These are phyloP conservation scores for Onychorhynchus coronatus DNA, from an alignment of 2,113 vertebrate genomes.

Conservation along the genomic window DNA sequence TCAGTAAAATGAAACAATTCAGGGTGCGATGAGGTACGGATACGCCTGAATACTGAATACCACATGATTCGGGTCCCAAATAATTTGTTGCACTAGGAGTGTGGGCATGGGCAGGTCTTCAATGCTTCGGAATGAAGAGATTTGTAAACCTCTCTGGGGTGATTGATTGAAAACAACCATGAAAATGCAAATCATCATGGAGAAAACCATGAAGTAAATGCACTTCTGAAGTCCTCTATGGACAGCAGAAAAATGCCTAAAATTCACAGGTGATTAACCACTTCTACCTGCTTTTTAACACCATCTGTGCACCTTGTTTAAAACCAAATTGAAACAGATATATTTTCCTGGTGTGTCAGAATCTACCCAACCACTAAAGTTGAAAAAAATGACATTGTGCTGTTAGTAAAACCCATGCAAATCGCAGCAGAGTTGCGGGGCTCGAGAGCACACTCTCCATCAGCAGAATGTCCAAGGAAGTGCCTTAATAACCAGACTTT, in stretches of 20 bases:
- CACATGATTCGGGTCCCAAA: conserved; percentile 4
- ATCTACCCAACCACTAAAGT: not conserved
- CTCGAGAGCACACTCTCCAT: not conserved
- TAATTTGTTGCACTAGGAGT: conserved; percentile 12
- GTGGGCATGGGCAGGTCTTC: not conserved
- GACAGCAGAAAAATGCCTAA: conserved; percentile 48
- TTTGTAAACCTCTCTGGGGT: not conserved
- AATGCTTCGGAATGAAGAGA: not conserved
- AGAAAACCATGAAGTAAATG: conserved; percentile 20
- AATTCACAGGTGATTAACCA: conserved; percentile 70
- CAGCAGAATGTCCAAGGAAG: not conserved
- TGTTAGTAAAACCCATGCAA: not conserved
- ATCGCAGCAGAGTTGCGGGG: not conserved
- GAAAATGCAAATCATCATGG: conserved; percentile 37
- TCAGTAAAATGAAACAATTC: conserved; percentile 54
- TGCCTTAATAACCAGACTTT: not conserved
- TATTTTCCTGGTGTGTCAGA: conserved; percentile 33
- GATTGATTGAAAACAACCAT: conserved; percentile 38
- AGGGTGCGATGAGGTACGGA: not conserved
- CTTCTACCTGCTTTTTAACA: conserved; percentile 66
- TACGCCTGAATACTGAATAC: not conserved
- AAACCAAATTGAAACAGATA: conserved; percentile 60
- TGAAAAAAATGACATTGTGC: conserved; percentile 15
- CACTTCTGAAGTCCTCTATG: conserved; percentile 17
- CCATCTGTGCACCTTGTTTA: conserved; percentile 70